Evolutionary conservation across 2,888 invertebrate species (phyloP), one percentile per base, ranked within the genome.

Genomic region (Acheta domesticus): DNA sequence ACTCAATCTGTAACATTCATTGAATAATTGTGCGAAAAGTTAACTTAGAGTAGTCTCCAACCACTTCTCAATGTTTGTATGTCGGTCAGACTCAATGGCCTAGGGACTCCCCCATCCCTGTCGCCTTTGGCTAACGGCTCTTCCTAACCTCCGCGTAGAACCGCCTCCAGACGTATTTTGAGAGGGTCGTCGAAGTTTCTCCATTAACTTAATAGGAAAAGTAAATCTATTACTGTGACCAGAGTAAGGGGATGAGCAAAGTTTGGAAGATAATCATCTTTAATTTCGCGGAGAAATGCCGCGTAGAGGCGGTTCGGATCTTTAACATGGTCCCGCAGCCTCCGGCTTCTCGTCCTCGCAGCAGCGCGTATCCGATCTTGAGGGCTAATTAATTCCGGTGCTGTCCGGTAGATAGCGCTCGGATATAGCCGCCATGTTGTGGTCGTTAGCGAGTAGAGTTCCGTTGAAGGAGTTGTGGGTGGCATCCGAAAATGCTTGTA

Each of bases 151-250:
- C 36, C 5, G 8, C 36, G 36, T 36, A 62, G 16, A 14, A n/a
- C 62, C n/a, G 16, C 62, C 16, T 14, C 62, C 62, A n/a, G 62
- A 62, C 62, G 62, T 62, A 62, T n/a, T 62, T 62, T n/a, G 14
- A 14, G 62, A 62, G 62, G 14, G 62, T 62, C 62, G 62, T 62
- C 62, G 62, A 62, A 62, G 62, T 62, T 62, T 62, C 62, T 62
- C 62, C 62, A 62, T 62, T 62, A 62, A 62, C 62, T 62, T 62
- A 62, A 62, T 62, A 62, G 62, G 62, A 62, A 62, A 62, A 62
- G 62, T 62, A 62, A 62, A 62, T 62, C 62, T 62, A 62, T 62
- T 62, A 62, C 62, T 62, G 62, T 62, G 62, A 62, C 62, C 62
- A 62, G 62, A n/a, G 16, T 14, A 62, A 14, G 62, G 62, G 62